These are phyloP conservation scores for Caenorhabditis macrosperma DNA, from an alignment of 2,888 invertebrate genomes.

Conservation along the genomic window DNA sequence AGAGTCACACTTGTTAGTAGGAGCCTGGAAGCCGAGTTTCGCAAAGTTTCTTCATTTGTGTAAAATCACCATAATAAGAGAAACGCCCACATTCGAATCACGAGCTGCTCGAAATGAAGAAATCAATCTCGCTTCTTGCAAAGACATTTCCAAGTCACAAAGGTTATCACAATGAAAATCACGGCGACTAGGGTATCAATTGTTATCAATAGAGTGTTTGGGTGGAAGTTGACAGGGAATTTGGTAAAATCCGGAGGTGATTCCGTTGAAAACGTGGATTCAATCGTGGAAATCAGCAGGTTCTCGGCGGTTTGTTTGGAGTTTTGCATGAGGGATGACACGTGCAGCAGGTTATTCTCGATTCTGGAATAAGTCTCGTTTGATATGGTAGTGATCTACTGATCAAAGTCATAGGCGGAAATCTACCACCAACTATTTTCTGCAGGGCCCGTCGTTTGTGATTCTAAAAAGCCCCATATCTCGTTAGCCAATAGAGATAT, in stretches of 20 bases:
- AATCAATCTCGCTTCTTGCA: not conserved
- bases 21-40: slow-evolving; percentile 19
- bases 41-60: not conserved
- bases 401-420: too few species aligned
- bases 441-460: too few species aligned
- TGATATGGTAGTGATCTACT: too few species aligned
- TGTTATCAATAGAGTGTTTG: slow-evolving; percentile 11
- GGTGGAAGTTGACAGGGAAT: slow-evolving; percentile 43
- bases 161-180: not conserved
- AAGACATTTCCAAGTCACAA: not conserved
- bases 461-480: too few species aligned
- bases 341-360: slow-evolving; percentile 16
- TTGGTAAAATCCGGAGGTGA: slow-evolving; percentile 37
- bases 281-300: slow-evolving; percentile 35
- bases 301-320: slow-evolving; percentile 29
- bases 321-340: slow-evolving; percentile 33
- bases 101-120: not conserved
- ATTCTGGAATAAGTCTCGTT: slow-evolving; percentile 29
- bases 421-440: too few species aligned
- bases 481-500: not conserved
- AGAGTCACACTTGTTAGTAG: slow-evolving; percentile 18
- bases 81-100: slow-evolving; percentile 49
- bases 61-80: slow-evolving; percentile 33
- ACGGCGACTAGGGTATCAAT: slow-evolving; percentile 13
- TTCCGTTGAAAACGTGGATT: slow-evolving; percentile 36